Evolutionary conservation across 2,113 vertebrate genomes (phyloP).

Genomic region (Hirundichthys speculiger): DNA sequence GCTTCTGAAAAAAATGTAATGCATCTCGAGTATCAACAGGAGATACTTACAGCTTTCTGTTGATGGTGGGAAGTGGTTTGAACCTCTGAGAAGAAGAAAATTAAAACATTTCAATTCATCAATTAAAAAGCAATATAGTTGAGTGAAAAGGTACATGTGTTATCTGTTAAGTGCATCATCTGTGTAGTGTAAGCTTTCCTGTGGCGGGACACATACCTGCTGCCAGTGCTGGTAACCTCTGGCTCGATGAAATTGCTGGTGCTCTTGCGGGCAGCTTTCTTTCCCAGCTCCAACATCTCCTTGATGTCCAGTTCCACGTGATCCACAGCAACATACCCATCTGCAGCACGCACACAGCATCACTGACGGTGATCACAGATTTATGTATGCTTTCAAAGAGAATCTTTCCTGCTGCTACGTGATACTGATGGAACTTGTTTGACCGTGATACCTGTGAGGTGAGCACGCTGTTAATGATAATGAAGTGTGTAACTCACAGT

Average conservation of each 20-base stretch:
- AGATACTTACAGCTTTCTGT: conserved; percentile 78
- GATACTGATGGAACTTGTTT: no score
- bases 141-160: not conserved
- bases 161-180: not conserved
- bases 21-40: no score
- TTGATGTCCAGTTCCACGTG: conserved; percentile 70
- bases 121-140: not conserved
- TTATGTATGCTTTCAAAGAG: not conserved
- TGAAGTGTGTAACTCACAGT: conserved; percentile 78
- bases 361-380: no score
- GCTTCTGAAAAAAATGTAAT: not conserved
- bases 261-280: conserved; percentile 33
- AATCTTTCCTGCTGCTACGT: not conserved
- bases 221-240: conserved; percentile 30
- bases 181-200: no score
- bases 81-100: conserved; percentile 45
- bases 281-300: conserved; percentile 74
- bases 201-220: conserved; percentile 53
- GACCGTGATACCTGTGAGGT: no score
- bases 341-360: conserved; percentile 62
- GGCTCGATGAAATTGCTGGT: conserved; percentile 15
- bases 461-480: no score
- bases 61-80: conserved; percentile 51
- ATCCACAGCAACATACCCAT: conserved; percentile 65
- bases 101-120: not conserved